A percentile compares a stretch with the other conserved stretches of the same genome.
phyloP scores from a whole-genome alignment of 2,113 vertebrate species.

The Neopipo cinnamomea region DNA sequence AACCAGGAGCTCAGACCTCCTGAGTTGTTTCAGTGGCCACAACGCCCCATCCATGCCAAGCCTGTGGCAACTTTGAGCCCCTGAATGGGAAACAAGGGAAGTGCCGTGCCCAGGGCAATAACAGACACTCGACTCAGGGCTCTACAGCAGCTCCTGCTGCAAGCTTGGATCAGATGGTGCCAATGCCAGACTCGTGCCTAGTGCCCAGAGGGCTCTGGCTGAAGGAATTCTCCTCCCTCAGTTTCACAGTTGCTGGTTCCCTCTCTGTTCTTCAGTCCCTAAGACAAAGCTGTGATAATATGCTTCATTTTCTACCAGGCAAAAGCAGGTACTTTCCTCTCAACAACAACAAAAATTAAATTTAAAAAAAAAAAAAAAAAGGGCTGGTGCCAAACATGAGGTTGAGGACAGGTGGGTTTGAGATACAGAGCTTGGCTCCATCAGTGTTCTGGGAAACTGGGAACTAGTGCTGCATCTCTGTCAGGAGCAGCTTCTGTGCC shows the following conservation, averaged over 20 bases:
- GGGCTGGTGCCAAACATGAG: background rate
- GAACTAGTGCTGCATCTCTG: background rate
- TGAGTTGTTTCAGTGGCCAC: background rate
- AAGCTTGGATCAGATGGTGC: background rate
- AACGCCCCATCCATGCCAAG: background rate
- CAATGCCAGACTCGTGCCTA: fast-evolving
- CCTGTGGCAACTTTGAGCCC: background rate
- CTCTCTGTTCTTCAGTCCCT: background rate
- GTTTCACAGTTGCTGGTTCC: background rate
- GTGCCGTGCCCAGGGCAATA: background rate
- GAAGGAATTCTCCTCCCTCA: background rate
- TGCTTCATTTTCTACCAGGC: background rate
- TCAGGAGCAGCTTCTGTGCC: background rate
- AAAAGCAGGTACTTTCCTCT: background rate
- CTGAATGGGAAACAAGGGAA: background rate
- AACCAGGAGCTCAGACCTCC: background rate
- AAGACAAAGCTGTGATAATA: background rate
- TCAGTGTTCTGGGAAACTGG: background rate
- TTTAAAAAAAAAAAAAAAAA: too few relatives aligned
- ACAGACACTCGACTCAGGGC: background rate
- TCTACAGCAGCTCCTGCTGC: background rate
- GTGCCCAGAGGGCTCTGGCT: background rate
- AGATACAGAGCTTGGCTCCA: background rate
- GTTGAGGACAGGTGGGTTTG: background rate
- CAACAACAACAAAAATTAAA: background rate